Evolutionary conservation across 2,113 vertebrate species (phyloP), one percentile per base, ranked within the genome.

Genomic region (Menidia beryllina): DNA sequence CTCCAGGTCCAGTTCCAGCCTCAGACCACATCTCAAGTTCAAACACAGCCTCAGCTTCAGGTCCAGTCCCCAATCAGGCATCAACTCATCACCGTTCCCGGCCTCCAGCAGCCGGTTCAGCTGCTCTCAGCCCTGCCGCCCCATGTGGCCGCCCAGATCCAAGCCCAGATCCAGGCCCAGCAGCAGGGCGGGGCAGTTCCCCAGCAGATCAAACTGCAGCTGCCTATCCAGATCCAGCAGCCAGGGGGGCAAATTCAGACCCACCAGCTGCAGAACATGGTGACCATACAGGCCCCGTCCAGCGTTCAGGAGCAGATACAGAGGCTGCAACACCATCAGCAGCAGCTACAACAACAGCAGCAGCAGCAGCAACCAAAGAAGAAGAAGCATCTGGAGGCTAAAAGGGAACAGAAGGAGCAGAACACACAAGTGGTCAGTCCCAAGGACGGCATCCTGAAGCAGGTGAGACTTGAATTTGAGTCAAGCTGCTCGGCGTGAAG

Each of bases 291-390:
- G 91, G 94, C 96, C 27, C 84, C 86, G 7, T 91, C 95, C 74
- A 96, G 94, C 45, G 95, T 97, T 64, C 96, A 97, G 87, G 96
- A 97, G 91, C 96, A 98, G 86, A 93, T 98, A 76, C 96, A 96
- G 69, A 93, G 95, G 88, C 95, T 96, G 84, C 96, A 98, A 83
- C 97, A 97, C 74, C 95, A 81, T 0, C 82, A 76, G 0, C 83
- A 75, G 0, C 85, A 69, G 2, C 88, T 77, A 1, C 88, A 83
- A 0, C 73, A 53, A 0, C 81, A 62, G 0, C 75, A 64, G 0
- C 75, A 72, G 0, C 85, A 73, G 0, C 78, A 77, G 4, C 81
- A 77, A 2, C 86, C 90, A 75, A 89, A 87, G 96, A 98, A 91
- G 81, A 93, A 82, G 77, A 92, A 87, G 70, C 77, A 69, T 88